These are phyloP conservation scores for Lampropteryx suffumata DNA, from an alignment of 2,888 invertebrate species.

Conservation along the genomic window DNA sequence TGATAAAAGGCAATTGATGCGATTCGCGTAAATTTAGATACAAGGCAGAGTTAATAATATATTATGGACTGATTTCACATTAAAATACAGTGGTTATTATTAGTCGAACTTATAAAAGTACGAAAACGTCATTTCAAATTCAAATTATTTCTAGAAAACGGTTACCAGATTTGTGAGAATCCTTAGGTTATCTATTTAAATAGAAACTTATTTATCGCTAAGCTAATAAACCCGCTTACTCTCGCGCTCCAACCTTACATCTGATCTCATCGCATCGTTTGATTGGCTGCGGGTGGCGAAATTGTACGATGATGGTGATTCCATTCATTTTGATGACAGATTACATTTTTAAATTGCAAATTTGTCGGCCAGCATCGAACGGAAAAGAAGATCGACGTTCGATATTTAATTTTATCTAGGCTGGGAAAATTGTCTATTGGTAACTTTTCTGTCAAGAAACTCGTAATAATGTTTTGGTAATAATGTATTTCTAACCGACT, in stretches of 20 bases:
- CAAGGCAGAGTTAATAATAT: no score
- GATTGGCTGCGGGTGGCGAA: conserved; percentile 81
- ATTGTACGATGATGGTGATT: conserved; percentile 70
- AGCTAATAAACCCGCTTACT: conserved; percentile 21
- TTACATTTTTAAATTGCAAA: conserved; percentile 54
- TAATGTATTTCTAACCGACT: no score
- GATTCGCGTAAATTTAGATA: no score
- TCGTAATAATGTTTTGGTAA: no score
- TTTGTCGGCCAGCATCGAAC: conserved; percentile 28
- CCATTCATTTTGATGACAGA: conserved; percentile 80
- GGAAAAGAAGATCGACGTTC: conserved; percentile 18
- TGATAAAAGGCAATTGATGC: no score
- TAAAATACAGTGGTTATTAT: no score
- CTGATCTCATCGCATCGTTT: conserved; percentile 73
- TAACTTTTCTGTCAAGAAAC: neutral
- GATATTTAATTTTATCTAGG: conserved; percentile 27
- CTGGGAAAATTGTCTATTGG: conserved; percentile 21
- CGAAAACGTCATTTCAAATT: no score
- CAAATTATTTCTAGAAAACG: no score
- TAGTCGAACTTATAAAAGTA: no score
- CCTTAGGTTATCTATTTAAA: neutral
- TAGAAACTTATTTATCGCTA: conserved; percentile 8
- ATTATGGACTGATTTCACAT: no score
- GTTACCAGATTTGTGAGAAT: no score
- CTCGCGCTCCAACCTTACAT: conserved; percentile 47